Evolutionary conservation across 1,140 invertebrate species (phyloP).

Genomic region (Drosophila santomea): DNA sequence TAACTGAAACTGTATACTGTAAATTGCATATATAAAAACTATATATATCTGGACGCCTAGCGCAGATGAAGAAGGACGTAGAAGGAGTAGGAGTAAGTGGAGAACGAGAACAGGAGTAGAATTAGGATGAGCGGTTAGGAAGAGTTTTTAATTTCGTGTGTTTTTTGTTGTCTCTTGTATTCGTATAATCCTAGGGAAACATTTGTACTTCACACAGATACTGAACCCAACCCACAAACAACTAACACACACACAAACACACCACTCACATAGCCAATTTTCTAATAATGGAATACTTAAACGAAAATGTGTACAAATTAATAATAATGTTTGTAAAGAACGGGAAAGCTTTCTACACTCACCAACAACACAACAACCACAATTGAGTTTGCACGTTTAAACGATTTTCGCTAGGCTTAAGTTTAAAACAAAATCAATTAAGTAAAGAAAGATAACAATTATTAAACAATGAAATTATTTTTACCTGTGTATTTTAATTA

Average conservation of each 20-base stretch:
- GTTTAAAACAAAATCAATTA: constrained; percentile 52
- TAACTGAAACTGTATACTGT: constrained; percentile 69
- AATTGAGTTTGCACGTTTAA: constrained; percentile 65
- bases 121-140: constrained; percentile 64
- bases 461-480: constrained; percentile 81
- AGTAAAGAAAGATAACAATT: constrained; percentile 58
- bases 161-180: constrained; percentile 53
- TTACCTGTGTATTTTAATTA: constrained; percentile 82
- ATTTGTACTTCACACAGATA: constrained; percentile 61
- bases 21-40: constrained; percentile 65
- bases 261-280: constrained; percentile 78
- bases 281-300: constrained; percentile 78
- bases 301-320: constrained; percentile 80
- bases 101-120: constrained; percentile 46
- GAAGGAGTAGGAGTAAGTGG: constrained; percentile 4
- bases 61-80: constrained; percentile 57
- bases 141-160: constrained; percentile 50
- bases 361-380: constrained; percentile 49
- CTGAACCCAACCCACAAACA: constrained; percentile 24
- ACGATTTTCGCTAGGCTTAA: constrained; percentile 74
- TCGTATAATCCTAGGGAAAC: constrained; percentile 40
- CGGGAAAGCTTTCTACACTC: constrained; percentile 73
- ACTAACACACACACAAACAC: constrained; percentile 3
- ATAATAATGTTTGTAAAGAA: constrained; percentile 62
- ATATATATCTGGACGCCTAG: constrained; percentile 75